These are phyloP conservation scores for Elachura formosa DNA, from an alignment of 2,113 vertebrate species.

Conservation along the genomic window DNA sequence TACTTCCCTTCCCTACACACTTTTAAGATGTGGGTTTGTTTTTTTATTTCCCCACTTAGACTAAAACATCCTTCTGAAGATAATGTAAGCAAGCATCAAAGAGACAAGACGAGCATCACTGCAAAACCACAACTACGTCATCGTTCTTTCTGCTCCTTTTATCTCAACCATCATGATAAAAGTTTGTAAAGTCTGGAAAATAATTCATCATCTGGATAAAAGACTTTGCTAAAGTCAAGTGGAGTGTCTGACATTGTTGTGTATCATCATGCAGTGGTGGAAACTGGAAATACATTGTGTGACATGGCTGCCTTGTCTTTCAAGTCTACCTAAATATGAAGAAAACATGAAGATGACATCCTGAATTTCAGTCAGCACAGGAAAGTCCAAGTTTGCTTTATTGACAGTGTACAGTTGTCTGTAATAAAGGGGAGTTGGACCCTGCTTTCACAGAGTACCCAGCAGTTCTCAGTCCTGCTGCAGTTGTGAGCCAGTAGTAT, in stretches of 20 bases:
- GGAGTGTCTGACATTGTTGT: background rate
- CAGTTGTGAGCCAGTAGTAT: background rate
- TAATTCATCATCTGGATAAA: background rate
- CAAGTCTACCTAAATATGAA: background rate
- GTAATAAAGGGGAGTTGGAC: background rate
- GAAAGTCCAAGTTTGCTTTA: background rate
- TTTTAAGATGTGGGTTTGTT: background rate
- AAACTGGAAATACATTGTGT: background rate
- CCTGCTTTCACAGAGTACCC: background rate
- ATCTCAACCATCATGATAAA: background rate
- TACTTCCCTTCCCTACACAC: background rate
- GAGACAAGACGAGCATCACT: background rate
- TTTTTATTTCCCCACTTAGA: background rate
- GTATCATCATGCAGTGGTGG: background rate
- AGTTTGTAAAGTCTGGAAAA: background rate
- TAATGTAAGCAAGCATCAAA: background rate
- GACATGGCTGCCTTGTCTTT: background rate
- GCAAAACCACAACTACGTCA: background rate
- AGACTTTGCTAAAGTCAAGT: background rate
- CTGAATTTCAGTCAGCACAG: background rate
- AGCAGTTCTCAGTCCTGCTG: background rate
- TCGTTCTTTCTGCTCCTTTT: background rate
- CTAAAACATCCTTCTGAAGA: constrained; percentile 34
- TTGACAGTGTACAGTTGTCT: background rate
- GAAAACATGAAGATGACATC: background rate